Evolutionary conservation across 2,797 vertebrate species (phyloP).

Genomic region (Microtus californicus): DNA sequence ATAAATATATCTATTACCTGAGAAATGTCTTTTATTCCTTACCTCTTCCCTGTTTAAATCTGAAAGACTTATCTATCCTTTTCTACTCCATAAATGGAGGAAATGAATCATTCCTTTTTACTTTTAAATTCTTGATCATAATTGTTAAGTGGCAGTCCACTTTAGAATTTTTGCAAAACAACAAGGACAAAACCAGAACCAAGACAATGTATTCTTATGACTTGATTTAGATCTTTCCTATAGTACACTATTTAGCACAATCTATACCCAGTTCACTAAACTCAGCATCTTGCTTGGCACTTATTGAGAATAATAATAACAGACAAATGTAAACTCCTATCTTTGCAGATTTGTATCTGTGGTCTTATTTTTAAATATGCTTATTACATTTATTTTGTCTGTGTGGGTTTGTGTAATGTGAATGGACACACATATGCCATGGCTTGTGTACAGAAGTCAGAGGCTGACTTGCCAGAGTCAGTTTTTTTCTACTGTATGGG

Average conservation of each 20-base stretch:
- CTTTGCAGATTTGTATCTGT: not conserved
- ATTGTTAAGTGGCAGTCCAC: not conserved
- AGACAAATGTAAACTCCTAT: not conserved
- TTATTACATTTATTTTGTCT: not conserved
- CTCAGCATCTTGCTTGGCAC: not conserved
- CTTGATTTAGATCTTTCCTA: not conserved
- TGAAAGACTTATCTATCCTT: not conserved
- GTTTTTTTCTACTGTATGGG: not conserved
- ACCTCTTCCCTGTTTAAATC: constrained; percentile 1
- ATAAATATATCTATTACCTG: not conserved
- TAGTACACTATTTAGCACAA: not conserved
- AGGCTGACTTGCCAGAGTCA: not conserved
- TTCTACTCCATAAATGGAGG: not conserved
- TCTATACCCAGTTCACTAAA: not conserved
- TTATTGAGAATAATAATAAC: not conserved
- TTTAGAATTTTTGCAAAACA: constrained; percentile 1
- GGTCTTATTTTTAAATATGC: not conserved
- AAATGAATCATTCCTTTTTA: not conserved
- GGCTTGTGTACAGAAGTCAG: not conserved
- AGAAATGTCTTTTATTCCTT: constrained; percentile 29
- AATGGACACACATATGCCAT: not conserved
- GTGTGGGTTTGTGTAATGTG: not conserved
- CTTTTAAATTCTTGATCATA: constrained; percentile 27
- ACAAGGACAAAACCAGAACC: not conserved
- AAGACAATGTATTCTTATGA: not conserved